These are phyloP conservation scores for Zenarchopterus dispar DNA, from an alignment of 2,797 vertebrate species.

Conservation along the genomic window DNA sequence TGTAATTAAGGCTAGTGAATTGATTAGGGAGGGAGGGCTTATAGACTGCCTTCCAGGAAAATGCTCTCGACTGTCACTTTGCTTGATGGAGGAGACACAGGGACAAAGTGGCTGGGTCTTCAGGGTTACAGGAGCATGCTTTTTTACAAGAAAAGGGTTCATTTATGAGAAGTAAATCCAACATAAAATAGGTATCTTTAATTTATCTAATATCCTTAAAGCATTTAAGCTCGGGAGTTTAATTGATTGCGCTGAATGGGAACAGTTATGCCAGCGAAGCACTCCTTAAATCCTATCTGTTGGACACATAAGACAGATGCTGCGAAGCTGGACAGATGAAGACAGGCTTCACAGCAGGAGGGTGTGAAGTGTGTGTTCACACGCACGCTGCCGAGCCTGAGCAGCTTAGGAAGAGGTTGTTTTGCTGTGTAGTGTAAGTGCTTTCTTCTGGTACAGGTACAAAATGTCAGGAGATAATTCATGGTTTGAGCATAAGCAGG, in stretches of 20 bases:
- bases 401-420: slow-evolving; percentile 25
- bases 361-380: slow-evolving; percentile 15
- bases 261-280: slow-evolving; percentile 68
- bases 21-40: slow-evolving; percentile 63
- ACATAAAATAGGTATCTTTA: slow-evolving; percentile 38
- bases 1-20: slow-evolving; percentile 78
- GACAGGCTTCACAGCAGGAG: slow-evolving; percentile 16
- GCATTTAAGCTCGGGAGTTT: slow-evolving; percentile 20
- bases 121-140: slow-evolving; percentile 12
- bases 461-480: slow-evolving; percentile 61
- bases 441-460: slow-evolving; percentile 41
- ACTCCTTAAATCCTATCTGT: slow-evolving; percentile 60
- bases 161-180: neutral
- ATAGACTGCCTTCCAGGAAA: slow-evolving; percentile 68
- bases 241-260: slow-evolving; percentile 55
- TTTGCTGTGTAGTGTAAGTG: slow-evolving; percentile 4
- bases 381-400: neutral
- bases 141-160: slow-evolving; percentile 22
- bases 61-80: slow-evolving; percentile 51
- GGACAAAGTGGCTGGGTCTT: slow-evolving; percentile 13
- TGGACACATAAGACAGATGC: slow-evolving; percentile 46
- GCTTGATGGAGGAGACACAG: slow-evolving; percentile 43
- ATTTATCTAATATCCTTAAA: slow-evolving; percentile 51
- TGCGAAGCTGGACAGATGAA: slow-evolving; percentile 43
- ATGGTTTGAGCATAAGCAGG: slow-evolving; percentile 40